phyloP scores from a whole-genome alignment of 2,888 invertebrate species.

The Aleiodes alternator region DNA sequence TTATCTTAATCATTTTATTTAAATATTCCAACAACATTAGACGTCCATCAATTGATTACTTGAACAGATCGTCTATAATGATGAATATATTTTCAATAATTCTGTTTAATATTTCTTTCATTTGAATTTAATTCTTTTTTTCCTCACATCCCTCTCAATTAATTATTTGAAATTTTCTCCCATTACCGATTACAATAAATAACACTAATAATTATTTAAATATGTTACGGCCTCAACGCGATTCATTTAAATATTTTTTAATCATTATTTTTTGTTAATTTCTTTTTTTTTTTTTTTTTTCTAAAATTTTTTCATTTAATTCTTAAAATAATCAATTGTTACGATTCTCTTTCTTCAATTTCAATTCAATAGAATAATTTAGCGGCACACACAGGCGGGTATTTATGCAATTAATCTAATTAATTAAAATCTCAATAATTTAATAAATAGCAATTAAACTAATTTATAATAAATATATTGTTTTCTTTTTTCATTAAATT shows the following conservation, averaged over 20 bases:
- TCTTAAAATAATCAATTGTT: constrained; percentile 29
- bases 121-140: constrained; percentile 1
- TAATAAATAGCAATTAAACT: constrained; percentile 26
- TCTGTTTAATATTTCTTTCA: neutral
- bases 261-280: constrained; percentile 28
- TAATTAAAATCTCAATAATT: constrained; percentile 23
- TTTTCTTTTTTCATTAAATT: neutral
- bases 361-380: constrained; percentile 50
- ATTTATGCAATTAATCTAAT: constrained; percentile 17
- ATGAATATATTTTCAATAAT: constrained; percentile 33
- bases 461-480: constrained; percentile 6
- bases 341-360: constrained; percentile 40
- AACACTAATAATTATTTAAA: constrained; percentile 64
- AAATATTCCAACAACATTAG: constrained; percentile 30
- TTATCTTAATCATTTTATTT: neutral
- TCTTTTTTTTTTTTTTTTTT: neutral
- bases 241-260: constrained; percentile 45
- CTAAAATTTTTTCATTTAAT: constrained; percentile 17
- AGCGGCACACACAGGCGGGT: constrained; percentile 34
- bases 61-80: constrained; percentile 19
- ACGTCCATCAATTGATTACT: constrained; percentile 16
- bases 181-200: constrained; percentile 62
- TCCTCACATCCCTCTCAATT: neutral
- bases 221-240: constrained; percentile 62
- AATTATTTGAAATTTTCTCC: constrained; percentile 15